Percentiles rank a stretch among this genome's conserved stretches.
Conservation (phyloP, 2,888 invertebrate species). For the Spatulosminthurus flaviceps region DNA sequence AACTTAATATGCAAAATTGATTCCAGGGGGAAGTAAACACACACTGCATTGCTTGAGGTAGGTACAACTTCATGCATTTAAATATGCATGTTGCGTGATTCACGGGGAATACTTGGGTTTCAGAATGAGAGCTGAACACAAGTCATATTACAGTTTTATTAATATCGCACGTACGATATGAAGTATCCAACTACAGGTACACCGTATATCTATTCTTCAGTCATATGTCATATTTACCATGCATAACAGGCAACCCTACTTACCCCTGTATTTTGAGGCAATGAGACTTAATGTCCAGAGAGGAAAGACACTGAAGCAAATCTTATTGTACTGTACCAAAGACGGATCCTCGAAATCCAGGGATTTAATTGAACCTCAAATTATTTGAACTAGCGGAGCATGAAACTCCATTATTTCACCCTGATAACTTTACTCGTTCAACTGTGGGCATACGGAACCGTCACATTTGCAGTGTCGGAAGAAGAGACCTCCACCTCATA, state of each 20-base stretch:
- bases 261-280: too few species aligned
- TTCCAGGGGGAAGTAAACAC: slow-evolving; percentile 10
- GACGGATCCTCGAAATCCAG: slow-evolving; percentile 6
- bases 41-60: neutral
- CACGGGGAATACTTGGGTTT: neutral
- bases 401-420: slow-evolving; percentile 39
- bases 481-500: too few species aligned
- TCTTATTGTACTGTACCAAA: slow-evolving; percentile 22
- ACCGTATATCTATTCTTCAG: neutral
- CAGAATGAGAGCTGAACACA: neutral
- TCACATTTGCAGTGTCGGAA: too few species aligned
- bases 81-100: slow-evolving; percentile 30
- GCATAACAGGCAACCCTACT: too few species aligned
- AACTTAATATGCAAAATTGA: slow-evolving; percentile 18
- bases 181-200: neutral
- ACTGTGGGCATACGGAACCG: neutral
- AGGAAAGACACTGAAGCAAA: neutral
- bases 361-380: slow-evolving; percentile 35
- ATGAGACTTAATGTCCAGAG: neutral
- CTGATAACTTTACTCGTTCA: slow-evolving; percentile 20
- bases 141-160: neutral
- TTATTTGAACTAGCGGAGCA: slow-evolving; percentile 38
- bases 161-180: neutral
- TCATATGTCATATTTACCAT: too few species aligned
- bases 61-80: neutral